Base-by-base conservation (phyloP, 2,113 vertebrate species). In the Paraplagusia blochii region DNA sequence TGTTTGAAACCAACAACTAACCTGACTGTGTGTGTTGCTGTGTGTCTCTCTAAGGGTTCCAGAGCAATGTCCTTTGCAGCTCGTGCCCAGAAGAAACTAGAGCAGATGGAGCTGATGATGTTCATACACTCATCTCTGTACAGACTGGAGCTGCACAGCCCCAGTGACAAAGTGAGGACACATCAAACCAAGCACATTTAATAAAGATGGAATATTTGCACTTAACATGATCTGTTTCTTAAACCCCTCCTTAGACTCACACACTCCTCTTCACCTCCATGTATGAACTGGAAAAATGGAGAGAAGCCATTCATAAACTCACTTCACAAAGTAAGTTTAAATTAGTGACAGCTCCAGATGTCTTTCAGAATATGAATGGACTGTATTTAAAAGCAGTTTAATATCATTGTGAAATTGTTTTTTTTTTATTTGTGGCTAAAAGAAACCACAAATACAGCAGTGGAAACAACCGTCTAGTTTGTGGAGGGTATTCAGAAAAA, bases 271-370 rank as follows among this genome's bases (percentile, higher is more conserved):
- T 88, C 45, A 61, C 84, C 8, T 91, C 87, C 4, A 56, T 91
- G 34, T 83, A 77, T 39, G 87, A 91, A 38, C 80, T 90, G 1
- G 82, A 85, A 14, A 85, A 90, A 57, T 92, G 90, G 90, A 88
- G 77, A 40, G 86, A 89, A 34, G 74, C 71, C 54, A 83, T 91
- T 15, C 60, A 73, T 18, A 87, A 77, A 64, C 81, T 88, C 52
- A 87, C 77, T 69, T 54, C 62, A 69, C 74, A 87, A 46, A 80
- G 90, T 92, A 66, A 87, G 90, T 80, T 12, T 11, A 16, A 29
- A 6, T n/a, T 1, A 42, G 13, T 40, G 11, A 10, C 36, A 38
- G 10, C 8, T 38, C 10, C 36, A 38, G 36, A 38, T 29, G 22
- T 29, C 22, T n/a, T n/a, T n/a, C n/a, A n/a, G n/a, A n/a, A n/a